Conservation (phyloP, 2,797 vertebrate species). For the Astyanax mexicanus region DNA sequence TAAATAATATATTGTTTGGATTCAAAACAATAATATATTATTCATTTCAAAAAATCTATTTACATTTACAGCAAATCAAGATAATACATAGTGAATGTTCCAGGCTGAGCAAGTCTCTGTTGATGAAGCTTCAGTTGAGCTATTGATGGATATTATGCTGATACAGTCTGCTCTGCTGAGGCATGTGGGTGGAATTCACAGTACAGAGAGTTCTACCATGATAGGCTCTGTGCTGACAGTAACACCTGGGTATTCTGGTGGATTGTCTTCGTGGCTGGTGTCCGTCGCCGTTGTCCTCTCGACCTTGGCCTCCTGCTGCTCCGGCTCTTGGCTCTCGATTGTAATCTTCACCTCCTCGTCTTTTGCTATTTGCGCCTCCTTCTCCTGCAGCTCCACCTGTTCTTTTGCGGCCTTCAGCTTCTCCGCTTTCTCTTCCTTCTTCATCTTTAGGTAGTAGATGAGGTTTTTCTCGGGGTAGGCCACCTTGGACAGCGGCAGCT, state of each 20-base stretch:
- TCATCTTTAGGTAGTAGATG: slow-evolving; percentile 79
- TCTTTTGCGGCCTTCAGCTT: slow-evolving; percentile 58
- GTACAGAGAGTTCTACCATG: background rate
- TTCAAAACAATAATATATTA: too few relatives aligned
- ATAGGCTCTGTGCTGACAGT: too few relatives aligned
- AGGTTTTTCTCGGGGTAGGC: slow-evolving; percentile 95
- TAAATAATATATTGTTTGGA: too few relatives aligned
- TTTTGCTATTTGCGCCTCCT: slow-evolving; percentile 27
- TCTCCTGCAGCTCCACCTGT: background rate
- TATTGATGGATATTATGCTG: background rate
- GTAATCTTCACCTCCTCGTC: slow-evolving; percentile 34
- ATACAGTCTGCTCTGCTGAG: background rate
- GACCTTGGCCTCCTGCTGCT: slow-evolving; percentile 56
- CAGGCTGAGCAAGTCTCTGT: too few relatives aligned
- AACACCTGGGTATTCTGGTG: background rate
- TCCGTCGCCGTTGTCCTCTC: slow-evolving; percentile 49
- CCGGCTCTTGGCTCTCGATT: slow-evolving; percentile 60
- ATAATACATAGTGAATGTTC: too few relatives aligned
- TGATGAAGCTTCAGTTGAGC: background rate
- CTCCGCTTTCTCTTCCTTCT: slow-evolving; percentile 71
- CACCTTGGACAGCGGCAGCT: slow-evolving; percentile 89
- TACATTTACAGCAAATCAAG: too few relatives aligned
- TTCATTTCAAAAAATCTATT: too few relatives aligned
- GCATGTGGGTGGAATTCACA: background rate
- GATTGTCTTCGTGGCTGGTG: background rate